Base-by-base conservation (phyloP, 1,140 invertebrate species). In the Bombus waltoni region DNA sequence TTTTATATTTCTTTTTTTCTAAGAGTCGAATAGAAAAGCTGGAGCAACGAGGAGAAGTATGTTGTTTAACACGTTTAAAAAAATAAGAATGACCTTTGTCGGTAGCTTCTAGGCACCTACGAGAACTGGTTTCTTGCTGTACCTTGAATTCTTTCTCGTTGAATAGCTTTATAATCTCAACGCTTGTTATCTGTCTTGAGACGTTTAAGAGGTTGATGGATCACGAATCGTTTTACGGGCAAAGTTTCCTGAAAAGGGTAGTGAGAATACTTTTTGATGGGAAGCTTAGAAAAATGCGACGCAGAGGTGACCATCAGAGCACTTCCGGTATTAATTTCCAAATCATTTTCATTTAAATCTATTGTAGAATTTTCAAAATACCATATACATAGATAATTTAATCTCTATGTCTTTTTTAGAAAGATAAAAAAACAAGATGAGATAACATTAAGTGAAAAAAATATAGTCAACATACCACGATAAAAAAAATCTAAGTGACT, bases 201-300 rank as follows among this genome's bases (percentile, higher is more conserved):
- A 35, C 47, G 35, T 38, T 28, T 35, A 72, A n/a, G 6, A 38
- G 15, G 32, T 13, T 15, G 4, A 57, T 32, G 22, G 28, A 25
- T 32, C 18, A 28, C 38, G 38, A 81, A 57, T 53, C 68, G 32
- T 28, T 22, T 66, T 68, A 22, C 18, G 28, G n/a, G 15, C 1
- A 11, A 42, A 25, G 13, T 71, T 25, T 42, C 15, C n/a, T 42
- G 68, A 28, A 76, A 15, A 15, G 28, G 10, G 11, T 44, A 40
- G 42, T 44, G 38, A 65, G 40, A 75, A 82, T 75, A 82, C 57
- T 82, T 82, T 82, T 71, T 38, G 42, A 65, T 42, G 42, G 32
- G 40, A 65, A 42, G 28, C 53, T 47, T 47, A 32, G 25, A 75
- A 44, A 62, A 82, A 65, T 13, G 53, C 28, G 32, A 42, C 28